Percentiles rank a stretch among this genome's conserved stretches.
Evolutionary conservation across 2,888 invertebrate species (phyloP).

Genomic region (Xanthostigma xanthostigma): DNA sequence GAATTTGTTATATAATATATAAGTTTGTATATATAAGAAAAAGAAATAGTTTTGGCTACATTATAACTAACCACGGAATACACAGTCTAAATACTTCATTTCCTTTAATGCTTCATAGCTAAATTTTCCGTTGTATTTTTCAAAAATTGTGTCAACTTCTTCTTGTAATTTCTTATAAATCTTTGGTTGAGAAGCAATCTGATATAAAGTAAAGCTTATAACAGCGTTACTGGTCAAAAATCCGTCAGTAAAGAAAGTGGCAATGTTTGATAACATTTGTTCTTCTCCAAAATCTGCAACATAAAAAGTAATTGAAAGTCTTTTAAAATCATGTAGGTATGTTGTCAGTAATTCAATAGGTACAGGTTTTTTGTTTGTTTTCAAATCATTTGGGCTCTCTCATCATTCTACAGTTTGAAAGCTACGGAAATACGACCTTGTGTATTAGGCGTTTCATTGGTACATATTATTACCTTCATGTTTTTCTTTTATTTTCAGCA

Average conservation of each 20-base stretch:
- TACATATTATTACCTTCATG: conserved; percentile 8
- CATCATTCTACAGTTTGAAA: not conserved
- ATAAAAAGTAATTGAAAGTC: not conserved
- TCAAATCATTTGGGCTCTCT: no score
- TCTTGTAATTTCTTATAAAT: conserved; percentile 26
- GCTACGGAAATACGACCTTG: no score
- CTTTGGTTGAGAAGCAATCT: conserved; percentile 26
- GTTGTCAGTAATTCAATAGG: no score
- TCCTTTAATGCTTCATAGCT: conserved; percentile 28
- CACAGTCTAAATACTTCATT: conserved; percentile 31
- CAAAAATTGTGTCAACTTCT: conserved; percentile 23
- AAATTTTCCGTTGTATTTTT: conserved; percentile 20
- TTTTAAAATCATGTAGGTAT: no score
- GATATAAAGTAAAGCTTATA: conserved; percentile 25
- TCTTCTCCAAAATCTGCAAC: conserved; percentile 17
- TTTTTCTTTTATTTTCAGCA: conserved; percentile 21
- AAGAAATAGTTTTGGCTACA: not conserved
- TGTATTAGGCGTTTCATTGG: no score
- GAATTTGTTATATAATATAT: not conserved
- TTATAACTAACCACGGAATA: conserved; percentile 20
- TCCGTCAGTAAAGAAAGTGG: conserved; percentile 31
- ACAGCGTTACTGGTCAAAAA: conserved; percentile 32
- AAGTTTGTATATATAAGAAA: not conserved
- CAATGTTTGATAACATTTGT: conserved; percentile 23
- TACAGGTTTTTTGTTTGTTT: no score